Percentiles rank a stretch among this genome's conserved stretches.
These are phyloP conservation scores for Coregonus suidteri DNA, from an alignment of 2,797 vertebrate genomes.

Conservation along the genomic window DNA sequence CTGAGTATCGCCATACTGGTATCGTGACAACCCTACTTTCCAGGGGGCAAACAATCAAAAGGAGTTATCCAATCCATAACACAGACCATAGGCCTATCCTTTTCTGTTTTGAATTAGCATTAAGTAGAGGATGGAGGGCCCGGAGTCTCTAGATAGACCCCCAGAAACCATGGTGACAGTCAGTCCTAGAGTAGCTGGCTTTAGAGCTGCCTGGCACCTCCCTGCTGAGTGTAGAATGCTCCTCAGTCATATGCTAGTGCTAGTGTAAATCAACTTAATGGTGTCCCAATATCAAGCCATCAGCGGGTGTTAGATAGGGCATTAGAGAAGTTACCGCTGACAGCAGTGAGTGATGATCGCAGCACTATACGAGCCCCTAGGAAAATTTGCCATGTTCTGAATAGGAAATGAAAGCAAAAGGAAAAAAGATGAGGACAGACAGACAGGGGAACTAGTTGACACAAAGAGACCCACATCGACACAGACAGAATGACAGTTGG, in stretches of 20 bases:
- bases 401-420: slow-evolving; percentile 3
- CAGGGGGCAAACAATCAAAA: slow-evolving; percentile 51
- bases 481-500: background rate
- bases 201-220: slow-evolving; percentile 47
- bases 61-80: slow-evolving; percentile 42
- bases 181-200: slow-evolving; percentile 16
- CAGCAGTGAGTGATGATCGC: slow-evolving; percentile 35
- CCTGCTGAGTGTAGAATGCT: slow-evolving; percentile 42
- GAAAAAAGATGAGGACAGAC: background rate
- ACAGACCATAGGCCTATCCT: slow-evolving; percentile 26
- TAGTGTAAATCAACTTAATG: slow-evolving; percentile 54
- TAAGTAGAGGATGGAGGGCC: slow-evolving; percentile 23
- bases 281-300: slow-evolving; percentile 48
- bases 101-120: slow-evolving; percentile 26
- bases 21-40: too few relatives aligned
- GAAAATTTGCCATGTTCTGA: background rate
- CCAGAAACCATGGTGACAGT: background rate
- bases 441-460: slow-evolving; percentile 3
- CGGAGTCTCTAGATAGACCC: slow-evolving; percentile 24
- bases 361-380: background rate
- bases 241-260: slow-evolving; percentile 35
- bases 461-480: slow-evolving; percentile 24
- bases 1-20: too few relatives aligned
- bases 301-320: slow-evolving; percentile 43
- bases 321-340: slow-evolving; percentile 41